These are phyloP conservation scores for Phocoena phocoena DNA, from an alignment of 2,113 vertebrate species.

Conservation along the genomic window DNA sequence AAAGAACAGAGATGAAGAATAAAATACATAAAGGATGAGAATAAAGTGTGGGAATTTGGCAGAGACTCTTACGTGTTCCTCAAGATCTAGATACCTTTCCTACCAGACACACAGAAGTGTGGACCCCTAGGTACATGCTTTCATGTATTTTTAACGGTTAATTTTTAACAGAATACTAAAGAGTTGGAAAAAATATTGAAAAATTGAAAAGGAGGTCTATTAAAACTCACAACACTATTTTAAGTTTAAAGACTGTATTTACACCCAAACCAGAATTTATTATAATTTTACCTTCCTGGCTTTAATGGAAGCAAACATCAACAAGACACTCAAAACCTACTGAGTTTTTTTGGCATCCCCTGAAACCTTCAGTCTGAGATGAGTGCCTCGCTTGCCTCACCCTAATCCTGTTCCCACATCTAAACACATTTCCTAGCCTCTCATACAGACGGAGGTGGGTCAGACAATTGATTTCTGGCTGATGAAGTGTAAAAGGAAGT, in stretches of 20 bases:
- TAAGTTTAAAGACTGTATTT: not conserved
- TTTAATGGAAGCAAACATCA: not conserved
- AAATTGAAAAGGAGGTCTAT: not conserved
- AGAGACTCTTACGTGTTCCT: not conserved
- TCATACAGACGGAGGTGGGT: not conserved
- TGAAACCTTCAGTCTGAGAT: not conserved
- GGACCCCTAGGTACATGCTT: not conserved
- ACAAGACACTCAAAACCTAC: not conserved
- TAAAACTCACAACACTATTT: not conserved
- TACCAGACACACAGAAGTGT: not conserved
- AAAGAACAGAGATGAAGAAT: not conserved
- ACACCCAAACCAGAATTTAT: not conserved
- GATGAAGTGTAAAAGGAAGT: not conserved
- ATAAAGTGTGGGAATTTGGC: not conserved
- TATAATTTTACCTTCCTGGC: not conserved
- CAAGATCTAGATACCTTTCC: not conserved
- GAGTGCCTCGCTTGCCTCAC: not conserved
- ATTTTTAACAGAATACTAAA: not conserved
- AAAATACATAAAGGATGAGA: not conserved
- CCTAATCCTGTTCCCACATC: not conserved
- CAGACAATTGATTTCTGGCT: not conserved
- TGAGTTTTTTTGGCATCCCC: not conserved
- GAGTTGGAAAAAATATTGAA: not conserved
- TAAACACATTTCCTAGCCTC: not conserved
- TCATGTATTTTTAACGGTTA: not conserved